These are phyloP conservation scores for Patella ulyssiponensis DNA, from an alignment of 2,888 invertebrate species.

Conservation along the genomic window DNA sequence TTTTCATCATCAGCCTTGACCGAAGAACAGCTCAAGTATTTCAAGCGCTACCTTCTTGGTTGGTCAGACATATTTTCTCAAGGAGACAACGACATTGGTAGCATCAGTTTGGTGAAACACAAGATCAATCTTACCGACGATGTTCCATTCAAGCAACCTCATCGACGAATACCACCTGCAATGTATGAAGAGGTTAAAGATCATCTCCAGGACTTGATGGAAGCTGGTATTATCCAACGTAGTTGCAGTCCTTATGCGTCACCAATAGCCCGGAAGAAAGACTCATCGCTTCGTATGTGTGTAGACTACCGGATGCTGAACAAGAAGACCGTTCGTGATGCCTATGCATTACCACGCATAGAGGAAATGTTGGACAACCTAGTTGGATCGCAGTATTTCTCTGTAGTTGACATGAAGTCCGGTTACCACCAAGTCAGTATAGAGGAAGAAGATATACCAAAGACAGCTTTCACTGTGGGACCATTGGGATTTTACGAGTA, in stretches of 20 bases:
- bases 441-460: no score
- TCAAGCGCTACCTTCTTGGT: neutral
- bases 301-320: no score
- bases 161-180: constrained; percentile 1
- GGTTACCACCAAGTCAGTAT: no score
- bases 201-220: neutral
- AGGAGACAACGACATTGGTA: constrained; percentile 18
- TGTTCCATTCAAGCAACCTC: constrained; percentile 27
- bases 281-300: neutral
- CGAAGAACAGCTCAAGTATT: neutral
- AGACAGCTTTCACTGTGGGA: no score
- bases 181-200: neutral
- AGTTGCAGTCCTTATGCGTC: constrained; percentile 10
- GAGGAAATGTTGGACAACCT: no score
- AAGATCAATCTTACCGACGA: constrained; percentile 26
- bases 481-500: no score
- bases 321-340: no score
- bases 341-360: no score
- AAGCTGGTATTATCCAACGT: neutral
- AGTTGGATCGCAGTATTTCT: no score
- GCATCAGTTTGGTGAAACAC: constrained; percentile 28
- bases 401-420: no score
- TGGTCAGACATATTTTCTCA: neutral
- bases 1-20: neutral
- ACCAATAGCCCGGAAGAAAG: neutral